Percentiles rank a stretch among this genome's conserved stretches.
Evolutionary conservation across 2,797 vertebrate genomes (phyloP).

Genomic region (Sebastes trivittatus): DNA sequence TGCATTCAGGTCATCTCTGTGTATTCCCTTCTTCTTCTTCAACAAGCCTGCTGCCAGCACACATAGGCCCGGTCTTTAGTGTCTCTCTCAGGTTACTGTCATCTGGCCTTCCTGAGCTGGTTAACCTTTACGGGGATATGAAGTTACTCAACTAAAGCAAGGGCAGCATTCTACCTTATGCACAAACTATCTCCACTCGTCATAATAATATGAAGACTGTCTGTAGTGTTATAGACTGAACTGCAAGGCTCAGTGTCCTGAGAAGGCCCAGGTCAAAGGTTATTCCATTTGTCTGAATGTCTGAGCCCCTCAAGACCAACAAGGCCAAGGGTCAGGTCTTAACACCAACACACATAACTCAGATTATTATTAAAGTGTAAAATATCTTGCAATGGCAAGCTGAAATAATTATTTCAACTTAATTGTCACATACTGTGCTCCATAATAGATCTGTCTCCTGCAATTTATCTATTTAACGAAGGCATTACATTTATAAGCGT

Average conservation of each 20-base stretch:
- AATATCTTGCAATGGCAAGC: neutral
- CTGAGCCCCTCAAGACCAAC: constrained; percentile 21
- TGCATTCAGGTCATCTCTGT: constrained; percentile 35
- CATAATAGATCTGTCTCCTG: constrained; percentile 13
- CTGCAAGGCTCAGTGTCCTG: neutral
- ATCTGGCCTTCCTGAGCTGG: constrained; percentile 62
- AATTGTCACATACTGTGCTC: constrained; percentile 39
- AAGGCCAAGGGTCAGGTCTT: constrained; percentile 30
- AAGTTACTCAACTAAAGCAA: constrained; percentile 65
- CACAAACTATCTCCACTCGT: constrained; percentile 11
- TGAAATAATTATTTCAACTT: constrained; percentile 19
- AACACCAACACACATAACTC: constrained; percentile 31
- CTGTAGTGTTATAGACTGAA: constrained; percentile 2
- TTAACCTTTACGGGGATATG: constrained; percentile 78
- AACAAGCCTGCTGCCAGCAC: constrained; percentile 40
- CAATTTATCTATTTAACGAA: constrained; percentile 7
- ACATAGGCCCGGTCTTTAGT: constrained; percentile 50
- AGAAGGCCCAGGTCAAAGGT: constrained; percentile 36
- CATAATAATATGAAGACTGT: constrained; percentile 35
- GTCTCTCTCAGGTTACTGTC: constrained; percentile 79
- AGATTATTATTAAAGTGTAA: constrained; percentile 30
- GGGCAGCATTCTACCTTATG: constrained; percentile 57
- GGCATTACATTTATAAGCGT: neutral
- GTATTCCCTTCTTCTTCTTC: constrained; percentile 37
- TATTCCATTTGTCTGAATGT: constrained; percentile 40